phyloP scores from a whole-genome alignment of 2,888 invertebrate species.

The Osmoderma eremita region DNA sequence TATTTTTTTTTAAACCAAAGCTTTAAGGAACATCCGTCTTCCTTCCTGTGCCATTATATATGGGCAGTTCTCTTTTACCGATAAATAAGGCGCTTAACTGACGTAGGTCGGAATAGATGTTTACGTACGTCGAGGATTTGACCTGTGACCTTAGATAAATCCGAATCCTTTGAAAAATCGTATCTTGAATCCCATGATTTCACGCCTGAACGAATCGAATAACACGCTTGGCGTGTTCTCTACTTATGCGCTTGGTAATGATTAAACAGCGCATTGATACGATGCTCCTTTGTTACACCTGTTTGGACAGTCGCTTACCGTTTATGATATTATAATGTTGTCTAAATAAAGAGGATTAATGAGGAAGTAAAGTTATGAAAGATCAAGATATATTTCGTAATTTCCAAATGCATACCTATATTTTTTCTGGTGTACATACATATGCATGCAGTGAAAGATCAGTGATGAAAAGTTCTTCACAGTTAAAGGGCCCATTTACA shows the following conservation, averaged over 20 bases:
- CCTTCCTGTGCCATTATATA: neutral
- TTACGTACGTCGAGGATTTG: neutral
- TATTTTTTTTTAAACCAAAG: no score
- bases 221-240: conserved; percentile 12
- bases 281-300: no score
- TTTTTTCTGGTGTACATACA: no score
- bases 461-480: no score
- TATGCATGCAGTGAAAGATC: no score
- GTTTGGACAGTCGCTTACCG: no score
- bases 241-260: conserved; percentile 1
- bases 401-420: no score
- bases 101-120: neutral
- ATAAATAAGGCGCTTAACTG: neutral
- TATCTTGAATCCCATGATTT: conserved; percentile 1
- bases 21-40: neutral
- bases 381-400: no score
- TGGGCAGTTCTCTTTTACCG: neutral
- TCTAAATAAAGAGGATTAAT: no score
- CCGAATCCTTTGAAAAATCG: conserved; percentile 2
- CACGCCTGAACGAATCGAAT: conserved; percentile 4
- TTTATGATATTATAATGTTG: no score
- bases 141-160: conserved; percentile 24
- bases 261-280: neutral
- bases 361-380: no score
- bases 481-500: no score